Evolutionary conservation across 2,113 vertebrate species (phyloP).

Genomic region (Poecile atricapillus): DNA sequence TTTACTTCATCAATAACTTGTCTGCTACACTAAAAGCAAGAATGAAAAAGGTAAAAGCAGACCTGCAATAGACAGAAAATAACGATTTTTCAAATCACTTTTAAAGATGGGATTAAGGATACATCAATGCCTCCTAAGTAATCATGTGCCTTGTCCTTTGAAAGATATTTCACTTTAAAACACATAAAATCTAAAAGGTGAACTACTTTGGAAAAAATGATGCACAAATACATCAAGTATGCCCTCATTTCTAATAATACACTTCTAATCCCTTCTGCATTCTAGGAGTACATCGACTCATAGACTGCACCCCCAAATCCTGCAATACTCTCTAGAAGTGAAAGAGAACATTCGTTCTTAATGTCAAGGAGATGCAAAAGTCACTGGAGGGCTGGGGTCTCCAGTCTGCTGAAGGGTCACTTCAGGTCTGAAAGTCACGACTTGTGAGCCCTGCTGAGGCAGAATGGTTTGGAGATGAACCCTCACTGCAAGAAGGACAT

Average conservation of each 20-base stretch:
- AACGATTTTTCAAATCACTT: not conserved
- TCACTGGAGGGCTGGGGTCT: not conserved
- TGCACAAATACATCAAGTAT: not conserved
- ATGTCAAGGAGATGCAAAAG: not conserved
- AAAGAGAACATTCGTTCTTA: not conserved
- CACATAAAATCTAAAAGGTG: not conserved
- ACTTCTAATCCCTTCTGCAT: not conserved
- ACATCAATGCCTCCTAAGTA: not conserved
- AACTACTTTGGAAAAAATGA: not conserved
- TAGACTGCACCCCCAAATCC: not conserved
- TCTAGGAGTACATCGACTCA: not conserved
- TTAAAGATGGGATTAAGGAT: not conserved
- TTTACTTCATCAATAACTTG: not conserved
- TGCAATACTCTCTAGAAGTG: not conserved
- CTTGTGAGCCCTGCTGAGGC: fast-evolving
- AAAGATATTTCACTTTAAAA: not conserved
- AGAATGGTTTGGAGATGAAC: not conserved
- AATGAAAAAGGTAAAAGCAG: not conserved
- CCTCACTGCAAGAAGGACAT: not conserved
- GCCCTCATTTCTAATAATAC: not conserved
- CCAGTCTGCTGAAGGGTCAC: not conserved
- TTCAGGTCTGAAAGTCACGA: not conserved
- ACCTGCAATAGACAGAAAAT: not conserved
- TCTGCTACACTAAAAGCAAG: not conserved
- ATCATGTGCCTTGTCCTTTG: not conserved